These are phyloP conservation scores for Pipistrellus nathusii DNA, from an alignment of 2,797 vertebrate genomes.

Conservation along the genomic window DNA sequence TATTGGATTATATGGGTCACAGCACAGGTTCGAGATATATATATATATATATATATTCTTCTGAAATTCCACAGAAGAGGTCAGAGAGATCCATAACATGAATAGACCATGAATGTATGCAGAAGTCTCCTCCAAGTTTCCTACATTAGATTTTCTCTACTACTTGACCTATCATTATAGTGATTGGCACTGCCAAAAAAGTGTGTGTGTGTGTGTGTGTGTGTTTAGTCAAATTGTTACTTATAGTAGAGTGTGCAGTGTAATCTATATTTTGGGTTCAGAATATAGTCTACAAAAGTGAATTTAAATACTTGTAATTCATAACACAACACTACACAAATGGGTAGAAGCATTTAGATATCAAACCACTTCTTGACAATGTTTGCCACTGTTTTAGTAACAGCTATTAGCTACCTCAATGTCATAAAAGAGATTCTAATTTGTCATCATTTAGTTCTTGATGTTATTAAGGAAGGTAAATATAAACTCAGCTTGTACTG, in stretches of 20 bases:
- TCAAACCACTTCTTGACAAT: background rate
- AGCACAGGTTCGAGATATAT: background rate
- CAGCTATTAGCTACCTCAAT: background rate
- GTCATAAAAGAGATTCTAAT: conserved; percentile 43
- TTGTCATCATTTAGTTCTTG: conserved; percentile 35
- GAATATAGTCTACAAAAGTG: background rate
- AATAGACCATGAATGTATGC: background rate
- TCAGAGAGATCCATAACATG: background rate
- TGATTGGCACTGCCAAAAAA: background rate
- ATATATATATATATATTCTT: background rate
- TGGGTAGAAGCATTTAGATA: background rate
- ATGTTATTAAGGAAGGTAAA: conserved; percentile 67
- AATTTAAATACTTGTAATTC: background rate
- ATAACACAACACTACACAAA: background rate
- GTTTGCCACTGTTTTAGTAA: conserved; percentile 23
- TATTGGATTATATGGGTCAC: background rate
- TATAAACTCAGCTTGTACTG: conserved; percentile 27
- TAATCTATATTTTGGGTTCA: background rate
- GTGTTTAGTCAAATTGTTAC: background rate
- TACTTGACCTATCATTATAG: background rate
- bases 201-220: background rate
- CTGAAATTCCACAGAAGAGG: background rate
- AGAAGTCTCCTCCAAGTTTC: background rate
- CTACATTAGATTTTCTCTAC: background rate
- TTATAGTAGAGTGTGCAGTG: background rate